Conservation (phyloP, 1,140 invertebrate genomes). For the Sweltsa coloradensis region DNA sequence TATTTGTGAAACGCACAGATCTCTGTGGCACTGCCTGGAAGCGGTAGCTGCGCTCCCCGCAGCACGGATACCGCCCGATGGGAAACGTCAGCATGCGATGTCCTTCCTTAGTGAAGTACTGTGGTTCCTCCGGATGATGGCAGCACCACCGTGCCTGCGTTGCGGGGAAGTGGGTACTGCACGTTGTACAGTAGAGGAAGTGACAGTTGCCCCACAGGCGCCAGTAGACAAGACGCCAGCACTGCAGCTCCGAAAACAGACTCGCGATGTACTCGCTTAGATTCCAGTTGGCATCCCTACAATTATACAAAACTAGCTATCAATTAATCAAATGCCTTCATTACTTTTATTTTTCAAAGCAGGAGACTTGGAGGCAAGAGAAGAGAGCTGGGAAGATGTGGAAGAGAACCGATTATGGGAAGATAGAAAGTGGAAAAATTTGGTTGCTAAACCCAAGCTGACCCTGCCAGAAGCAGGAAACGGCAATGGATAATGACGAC, state of each 20-base stretch:
- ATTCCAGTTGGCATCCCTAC: constrained; percentile 58
- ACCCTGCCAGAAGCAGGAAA: too few species aligned
- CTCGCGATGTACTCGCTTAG: constrained; percentile 67
- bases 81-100: constrained; percentile 31
- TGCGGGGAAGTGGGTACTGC: constrained; percentile 60
- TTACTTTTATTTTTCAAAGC: too few species aligned
- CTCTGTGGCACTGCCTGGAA: constrained; percentile 47
- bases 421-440: too few species aligned
- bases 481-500: too few species aligned
- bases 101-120: constrained; percentile 59
- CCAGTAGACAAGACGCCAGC: constrained; percentile 88
- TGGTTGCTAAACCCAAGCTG: too few species aligned
- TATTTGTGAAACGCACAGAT: neutral
- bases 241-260: constrained; percentile 61
- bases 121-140: constrained; percentile 61
- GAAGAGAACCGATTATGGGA: too few species aligned
- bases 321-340: too few species aligned
- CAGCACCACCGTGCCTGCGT: constrained; percentile 68
- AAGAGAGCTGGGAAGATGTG: too few species aligned
- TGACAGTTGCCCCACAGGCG: constrained; percentile 79
- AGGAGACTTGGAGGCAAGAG: too few species aligned
- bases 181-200: constrained; percentile 61
- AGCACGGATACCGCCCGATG: constrained; percentile 62
- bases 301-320: too few species aligned
- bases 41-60: constrained; percentile 65